A percentile compares a stretch with the other conserved stretches of the same genome.
Conservation (phyloP, 2,888 invertebrate species). For the Parnassius orleans region DNA sequence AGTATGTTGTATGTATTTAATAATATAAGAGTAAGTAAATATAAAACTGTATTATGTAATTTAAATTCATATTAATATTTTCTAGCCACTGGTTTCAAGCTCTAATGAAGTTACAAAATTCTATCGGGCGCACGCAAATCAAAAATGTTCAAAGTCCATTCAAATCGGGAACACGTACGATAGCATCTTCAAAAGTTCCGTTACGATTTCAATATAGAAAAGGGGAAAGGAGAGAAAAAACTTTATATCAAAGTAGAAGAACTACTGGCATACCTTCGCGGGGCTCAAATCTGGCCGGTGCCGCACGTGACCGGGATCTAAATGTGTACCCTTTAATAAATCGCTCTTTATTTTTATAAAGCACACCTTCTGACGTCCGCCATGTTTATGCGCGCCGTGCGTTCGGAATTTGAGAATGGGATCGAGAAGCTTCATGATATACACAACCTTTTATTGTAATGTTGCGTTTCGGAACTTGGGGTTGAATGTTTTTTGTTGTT, state of each 20-base stretch:
- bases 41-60: not conserved
- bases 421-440: constrained; percentile 34
- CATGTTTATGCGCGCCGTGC: constrained; percentile 68
- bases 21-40: not conserved
- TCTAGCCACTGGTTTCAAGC: not conserved
- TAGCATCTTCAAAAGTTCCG: constrained; percentile 44
- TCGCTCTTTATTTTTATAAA: constrained; percentile 71
- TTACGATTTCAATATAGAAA: constrained; percentile 68
- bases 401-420: constrained; percentile 59
- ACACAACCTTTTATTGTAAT: constrained; percentile 33
- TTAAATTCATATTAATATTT: no score
- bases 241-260: constrained; percentile 62
- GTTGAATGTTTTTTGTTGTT: constrained; percentile 4
- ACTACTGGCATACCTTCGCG: constrained; percentile 52
- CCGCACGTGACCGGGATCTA: constrained; percentile 59
- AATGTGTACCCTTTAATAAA: constrained; percentile 69
- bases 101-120: constrained; percentile 17
- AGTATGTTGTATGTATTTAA: no score
- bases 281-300: constrained; percentile 66
- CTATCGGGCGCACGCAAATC: constrained; percentile 28
- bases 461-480: constrained; percentile 5
- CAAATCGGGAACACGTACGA: constrained; percentile 26
- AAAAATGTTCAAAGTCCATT: constrained; percentile 33
- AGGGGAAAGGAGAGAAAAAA: constrained; percentile 48
- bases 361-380: constrained; percentile 68